phyloP scores from a whole-genome alignment of 2,113 vertebrate species.

The Quiscalus mexicanus region DNA sequence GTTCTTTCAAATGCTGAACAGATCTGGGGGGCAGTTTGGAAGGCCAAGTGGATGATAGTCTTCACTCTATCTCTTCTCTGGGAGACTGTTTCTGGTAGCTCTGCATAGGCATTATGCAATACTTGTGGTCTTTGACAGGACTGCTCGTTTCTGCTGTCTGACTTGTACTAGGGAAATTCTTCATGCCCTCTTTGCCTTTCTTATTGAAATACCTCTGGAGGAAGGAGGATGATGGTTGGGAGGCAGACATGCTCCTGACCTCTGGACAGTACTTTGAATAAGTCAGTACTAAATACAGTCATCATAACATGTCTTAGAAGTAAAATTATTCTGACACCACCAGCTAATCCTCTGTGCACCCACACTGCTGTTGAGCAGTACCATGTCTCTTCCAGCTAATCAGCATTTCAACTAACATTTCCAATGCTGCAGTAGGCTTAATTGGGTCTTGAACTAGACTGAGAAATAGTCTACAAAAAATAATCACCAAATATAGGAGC shows the following conservation, averaged over 20 bases:
- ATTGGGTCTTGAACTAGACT: not conserved
- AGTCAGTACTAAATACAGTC: not conserved
- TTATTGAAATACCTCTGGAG: not conserved
- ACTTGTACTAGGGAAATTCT: not conserved
- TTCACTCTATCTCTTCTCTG: not conserved
- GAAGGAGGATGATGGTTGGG: not conserved
- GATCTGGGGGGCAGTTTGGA: not conserved
- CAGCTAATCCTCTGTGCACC: not conserved
- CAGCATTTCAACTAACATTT: not conserved
- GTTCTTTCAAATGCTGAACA: not conserved
- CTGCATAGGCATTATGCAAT: not conserved
- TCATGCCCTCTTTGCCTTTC: not conserved
- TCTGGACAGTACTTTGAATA: not conserved
- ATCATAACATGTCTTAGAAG: not conserved
- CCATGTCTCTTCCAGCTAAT: not conserved
- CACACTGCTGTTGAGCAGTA: accelerated
- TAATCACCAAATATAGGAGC: not conserved
- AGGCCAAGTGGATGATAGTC: not conserved
- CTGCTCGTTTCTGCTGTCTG: not conserved
- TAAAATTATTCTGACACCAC: not conserved
- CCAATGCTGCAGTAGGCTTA: not conserved
- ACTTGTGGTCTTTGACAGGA: not conserved
- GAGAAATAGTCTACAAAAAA: not conserved
- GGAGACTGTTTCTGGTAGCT: not conserved
- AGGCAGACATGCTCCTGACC: not conserved